Percentiles rank a stretch among this genome's conserved stretches.
phyloP scores from a whole-genome alignment of 1,140 invertebrate genomes.

The Magallana ariakensis region DNA sequence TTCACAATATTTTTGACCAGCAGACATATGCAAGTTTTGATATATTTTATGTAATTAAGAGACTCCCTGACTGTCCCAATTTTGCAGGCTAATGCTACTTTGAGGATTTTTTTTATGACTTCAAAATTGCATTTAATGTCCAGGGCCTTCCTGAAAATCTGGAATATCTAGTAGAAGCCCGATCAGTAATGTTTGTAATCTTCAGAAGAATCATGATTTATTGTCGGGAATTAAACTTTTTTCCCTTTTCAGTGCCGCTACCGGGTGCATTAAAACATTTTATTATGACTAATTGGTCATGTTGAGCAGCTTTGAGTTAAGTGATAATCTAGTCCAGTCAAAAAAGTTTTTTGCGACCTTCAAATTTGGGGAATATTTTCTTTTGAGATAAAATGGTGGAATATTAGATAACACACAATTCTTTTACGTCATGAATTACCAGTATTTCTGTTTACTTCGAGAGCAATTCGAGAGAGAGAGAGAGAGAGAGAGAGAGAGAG shows the following conservation, averaged over 20 bases:
- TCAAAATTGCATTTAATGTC: conserved; percentile 17
- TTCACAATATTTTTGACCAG: background rate
- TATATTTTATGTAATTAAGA: background rate
- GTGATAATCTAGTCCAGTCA: background rate
- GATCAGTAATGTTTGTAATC: background rate
- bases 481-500: no score
- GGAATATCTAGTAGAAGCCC: background rate
- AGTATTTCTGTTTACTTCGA: no score
- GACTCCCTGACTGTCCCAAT: background rate
- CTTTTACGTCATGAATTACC: no score
- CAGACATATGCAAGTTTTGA: background rate
- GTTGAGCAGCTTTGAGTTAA: background rate
- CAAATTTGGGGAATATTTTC: no score
- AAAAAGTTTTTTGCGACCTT: background rate
- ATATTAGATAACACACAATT: no score
- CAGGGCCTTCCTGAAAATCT: conserved; percentile 19
- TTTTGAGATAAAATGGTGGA: no score
- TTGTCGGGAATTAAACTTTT: background rate
- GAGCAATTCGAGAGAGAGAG: no score
- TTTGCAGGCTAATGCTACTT: conserved; percentile 24
- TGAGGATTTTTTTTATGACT: conserved; percentile 20
- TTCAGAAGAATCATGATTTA: background rate
- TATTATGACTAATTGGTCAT: background rate
- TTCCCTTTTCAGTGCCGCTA: background rate
- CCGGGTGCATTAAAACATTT: background rate